phyloP scores from a whole-genome alignment of 2,797 vertebrate genomes.

The Sarcoramphus papa region DNA sequence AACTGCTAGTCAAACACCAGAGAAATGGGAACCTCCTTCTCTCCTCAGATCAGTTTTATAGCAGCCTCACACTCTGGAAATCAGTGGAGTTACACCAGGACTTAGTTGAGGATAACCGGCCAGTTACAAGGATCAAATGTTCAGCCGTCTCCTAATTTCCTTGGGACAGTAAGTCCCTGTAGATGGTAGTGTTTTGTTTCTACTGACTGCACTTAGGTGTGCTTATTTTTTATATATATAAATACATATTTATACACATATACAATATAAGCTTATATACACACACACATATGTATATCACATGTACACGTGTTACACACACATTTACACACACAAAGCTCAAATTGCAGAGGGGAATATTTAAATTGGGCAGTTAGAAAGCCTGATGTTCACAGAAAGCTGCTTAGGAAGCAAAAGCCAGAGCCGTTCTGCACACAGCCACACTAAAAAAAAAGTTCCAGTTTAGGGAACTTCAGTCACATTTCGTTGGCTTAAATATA shows the following conservation, averaged over 20 bases:
- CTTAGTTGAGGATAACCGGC: neutral
- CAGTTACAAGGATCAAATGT: neutral
- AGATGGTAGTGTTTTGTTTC: neutral
- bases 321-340: neutral
- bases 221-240: neutral
- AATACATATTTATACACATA: neutral
- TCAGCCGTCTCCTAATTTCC: neutral
- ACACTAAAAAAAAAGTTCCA: neutral
- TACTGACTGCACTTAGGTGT: neutral
- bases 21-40: fast-evolving
- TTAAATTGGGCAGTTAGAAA: neutral
- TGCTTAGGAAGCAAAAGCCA: slow-evolving; percentile 15
- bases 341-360: neutral
- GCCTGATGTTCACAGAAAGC: neutral
- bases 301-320: neutral
- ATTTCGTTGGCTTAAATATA: neutral
- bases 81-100: neutral
- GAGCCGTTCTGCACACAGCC: neutral
- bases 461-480: neutral
- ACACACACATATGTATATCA: neutral
- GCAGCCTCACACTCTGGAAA: neutral
- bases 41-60: neutral
- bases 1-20: neutral
- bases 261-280: neutral
- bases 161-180: neutral